Evolutionary conservation across 2,888 invertebrate genomes (phyloP).

Genomic region (Acronicta leporina): DNA sequence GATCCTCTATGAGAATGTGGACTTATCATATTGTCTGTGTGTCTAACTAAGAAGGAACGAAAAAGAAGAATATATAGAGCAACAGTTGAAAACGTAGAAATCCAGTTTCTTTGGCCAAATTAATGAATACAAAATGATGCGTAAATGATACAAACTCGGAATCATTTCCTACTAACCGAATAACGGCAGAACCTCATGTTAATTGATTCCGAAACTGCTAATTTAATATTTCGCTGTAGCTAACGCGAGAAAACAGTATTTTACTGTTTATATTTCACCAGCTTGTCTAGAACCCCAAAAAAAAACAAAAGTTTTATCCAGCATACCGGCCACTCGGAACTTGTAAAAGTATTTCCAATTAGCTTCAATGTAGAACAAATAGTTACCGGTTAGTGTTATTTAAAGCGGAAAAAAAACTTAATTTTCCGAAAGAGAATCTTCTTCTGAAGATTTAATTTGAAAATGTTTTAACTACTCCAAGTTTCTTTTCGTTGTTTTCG

Average conservation of each 20-base stretch:
- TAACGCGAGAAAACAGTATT: conserved; percentile 12
- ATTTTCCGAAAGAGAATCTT: conserved; percentile 7
- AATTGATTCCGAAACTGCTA: conserved; percentile 40
- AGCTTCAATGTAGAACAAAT: conserved; percentile 16
- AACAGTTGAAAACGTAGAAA: background rate
- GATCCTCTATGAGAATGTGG: background rate
- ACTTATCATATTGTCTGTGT: background rate
- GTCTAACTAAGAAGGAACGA: background rate
- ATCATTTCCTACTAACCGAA: conserved; percentile 35
- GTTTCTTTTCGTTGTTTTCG: conserved; percentile 5
- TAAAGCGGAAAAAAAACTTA: conserved; percentile 7
- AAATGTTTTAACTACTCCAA: conserved; percentile 13
- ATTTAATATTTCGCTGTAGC: conserved; percentile 33
- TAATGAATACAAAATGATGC: background rate
- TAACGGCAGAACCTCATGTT: conserved; percentile 35
- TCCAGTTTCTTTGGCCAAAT: background rate
- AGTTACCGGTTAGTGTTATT: conserved; percentile 17
- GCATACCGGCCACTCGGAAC: conserved; percentile 3
- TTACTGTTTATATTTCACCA: conserved; percentile 17
- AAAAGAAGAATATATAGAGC: background rate
- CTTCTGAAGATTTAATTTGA: conserved; percentile 10
- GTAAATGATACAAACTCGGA: conserved; percentile 24
- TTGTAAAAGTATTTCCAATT: conserved; percentile 20
- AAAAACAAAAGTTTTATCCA: background rate
- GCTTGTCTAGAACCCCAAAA: background rate